Percentiles rank a stretch among this genome's conserved stretches.
Evolutionary conservation across 64 coral and sea anemone species (phyloP).

Genomic region (Astreopora myriophthalma): DNA sequence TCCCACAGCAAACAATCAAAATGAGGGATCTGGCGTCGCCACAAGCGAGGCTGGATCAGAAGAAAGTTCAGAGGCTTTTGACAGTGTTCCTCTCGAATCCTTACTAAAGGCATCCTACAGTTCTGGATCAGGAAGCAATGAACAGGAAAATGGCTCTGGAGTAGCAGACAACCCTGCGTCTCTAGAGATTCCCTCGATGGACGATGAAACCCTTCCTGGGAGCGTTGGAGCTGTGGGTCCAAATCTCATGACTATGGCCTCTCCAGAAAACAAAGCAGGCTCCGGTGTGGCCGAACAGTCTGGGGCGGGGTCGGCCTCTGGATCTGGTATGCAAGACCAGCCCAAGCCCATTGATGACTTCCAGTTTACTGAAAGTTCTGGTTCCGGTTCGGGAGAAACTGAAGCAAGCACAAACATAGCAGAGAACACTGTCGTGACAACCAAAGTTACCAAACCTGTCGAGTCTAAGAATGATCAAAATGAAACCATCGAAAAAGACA

Average conservation of each 20-base stretch:
- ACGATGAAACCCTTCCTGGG: slow-evolving; percentile 80
- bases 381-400: slow-evolving; percentile 6
- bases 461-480: not conserved
- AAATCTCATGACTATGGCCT: slow-evolving; percentile 89
- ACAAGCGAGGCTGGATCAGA: not conserved
- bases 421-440: not conserved
- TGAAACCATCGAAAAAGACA: slow-evolving; percentile 39
- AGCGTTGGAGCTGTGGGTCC: slow-evolving; percentile 86
- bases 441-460: not conserved
- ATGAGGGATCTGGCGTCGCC: not conserved
- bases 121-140: slow-evolving; percentile 61
- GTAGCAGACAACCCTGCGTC: slow-evolving; percentile 10
- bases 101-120: not conserved
- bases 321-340: slow-evolving; percentile 1
- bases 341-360: not conserved
- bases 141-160: slow-evolving; percentile 18
- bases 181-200: slow-evolving; percentile 15
- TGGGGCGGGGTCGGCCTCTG: not conserved
- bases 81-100: not conserved
- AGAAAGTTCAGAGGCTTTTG: not conserved
- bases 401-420: not conserved
- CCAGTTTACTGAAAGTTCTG: slow-evolving; percentile 26
- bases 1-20: not conserved
- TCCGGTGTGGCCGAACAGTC: slow-evolving; percentile 42
- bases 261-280: slow-evolving; percentile 65